A percentile compares a stretch with the other conserved stretches of the same genome.
phyloP scores from a whole-genome alignment of 2,113 vertebrate genomes.

The Xenopus borealis region DNA sequence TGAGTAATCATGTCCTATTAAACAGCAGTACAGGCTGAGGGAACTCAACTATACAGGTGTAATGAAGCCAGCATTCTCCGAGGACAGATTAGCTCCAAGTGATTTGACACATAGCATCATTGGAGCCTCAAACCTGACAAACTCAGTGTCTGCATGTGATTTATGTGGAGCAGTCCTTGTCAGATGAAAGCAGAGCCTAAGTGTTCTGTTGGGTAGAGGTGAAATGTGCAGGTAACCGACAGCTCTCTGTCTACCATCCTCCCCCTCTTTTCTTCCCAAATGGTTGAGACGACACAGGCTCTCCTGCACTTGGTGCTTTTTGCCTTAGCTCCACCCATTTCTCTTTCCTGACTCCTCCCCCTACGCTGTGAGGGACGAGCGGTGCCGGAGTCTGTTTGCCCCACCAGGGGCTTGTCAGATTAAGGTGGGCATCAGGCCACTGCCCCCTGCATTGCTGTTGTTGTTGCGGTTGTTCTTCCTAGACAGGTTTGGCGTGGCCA shows the following conservation, averaged over 20 bases:
- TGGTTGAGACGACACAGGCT: slow-evolving; percentile 24
- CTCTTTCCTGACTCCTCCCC: slow-evolving; percentile 47
- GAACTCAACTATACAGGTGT: slow-evolving; percentile 78
- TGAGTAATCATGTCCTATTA: slow-evolving; percentile 85
- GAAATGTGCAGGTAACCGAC: slow-evolving; percentile 68
- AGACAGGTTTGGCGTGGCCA: slow-evolving; percentile 92
- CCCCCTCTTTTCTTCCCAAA: slow-evolving; percentile 44
- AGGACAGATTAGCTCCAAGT: slow-evolving; percentile 84
- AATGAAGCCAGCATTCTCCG: slow-evolving; percentile 81
- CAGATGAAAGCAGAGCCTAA: slow-evolving; percentile 64
- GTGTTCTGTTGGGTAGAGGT: slow-evolving; percentile 63
- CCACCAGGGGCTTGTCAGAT: slow-evolving; percentile 57
- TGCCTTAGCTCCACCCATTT: slow-evolving; percentile 47
- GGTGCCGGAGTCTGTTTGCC: slow-evolving; percentile 44
- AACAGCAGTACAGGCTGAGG: slow-evolving; percentile 76
- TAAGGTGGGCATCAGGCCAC: slow-evolving; percentile 72
- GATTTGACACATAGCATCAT: slow-evolving; percentile 85
- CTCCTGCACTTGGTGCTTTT: slow-evolving; percentile 24
- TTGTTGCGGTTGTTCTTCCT: slow-evolving; percentile 84
- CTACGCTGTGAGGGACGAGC: slow-evolving; percentile 23
- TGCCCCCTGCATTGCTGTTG: slow-evolving; percentile 77
- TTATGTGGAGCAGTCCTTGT: slow-evolving; percentile 75
- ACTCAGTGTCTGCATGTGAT: slow-evolving; percentile 79
- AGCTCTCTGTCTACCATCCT: slow-evolving; percentile 32
- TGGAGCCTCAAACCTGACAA: slow-evolving; percentile 81